phyloP scores from a whole-genome alignment of 2,797 vertebrate species.

The Betta splendens region DNA sequence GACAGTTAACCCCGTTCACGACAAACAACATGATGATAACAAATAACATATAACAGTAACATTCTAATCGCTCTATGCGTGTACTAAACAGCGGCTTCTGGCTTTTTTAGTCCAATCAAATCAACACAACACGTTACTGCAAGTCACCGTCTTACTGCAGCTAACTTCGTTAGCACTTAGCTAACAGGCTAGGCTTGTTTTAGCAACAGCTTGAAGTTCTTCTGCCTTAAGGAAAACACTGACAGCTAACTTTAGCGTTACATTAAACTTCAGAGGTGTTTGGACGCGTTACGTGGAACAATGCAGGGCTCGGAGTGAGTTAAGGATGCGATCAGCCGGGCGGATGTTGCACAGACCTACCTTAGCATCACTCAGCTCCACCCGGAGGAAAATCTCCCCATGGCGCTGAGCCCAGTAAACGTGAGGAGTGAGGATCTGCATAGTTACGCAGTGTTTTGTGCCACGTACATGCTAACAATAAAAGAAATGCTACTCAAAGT shows the following conservation, averaged over 20 bases:
- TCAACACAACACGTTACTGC: neutral
- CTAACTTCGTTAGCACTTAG: constrained; percentile 7
- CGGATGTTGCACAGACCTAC: constrained; percentile 67
- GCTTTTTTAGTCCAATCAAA: neutral
- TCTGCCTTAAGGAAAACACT: neutral
- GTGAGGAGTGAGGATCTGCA: constrained; percentile 88
- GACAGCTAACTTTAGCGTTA: neutral
- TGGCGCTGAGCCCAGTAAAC: constrained; percentile 98
- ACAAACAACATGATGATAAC: no score
- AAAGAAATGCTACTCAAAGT: fast-evolving
- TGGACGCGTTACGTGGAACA: no score
- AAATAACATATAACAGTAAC: no score
- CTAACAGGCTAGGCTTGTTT: constrained; percentile 11
- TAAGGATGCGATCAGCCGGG: neutral
- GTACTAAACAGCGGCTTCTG: no score
- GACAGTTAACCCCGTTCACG: no score
- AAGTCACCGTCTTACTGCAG: neutral
- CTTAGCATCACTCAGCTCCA: constrained; percentile 95
- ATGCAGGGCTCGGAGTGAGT: neutral
- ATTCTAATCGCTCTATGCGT: no score
- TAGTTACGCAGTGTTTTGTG: neutral
- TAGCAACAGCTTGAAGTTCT: neutral
- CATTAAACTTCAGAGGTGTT: neutral
- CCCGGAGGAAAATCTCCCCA: constrained; percentile 88
- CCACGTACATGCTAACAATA: constrained; percentile 4